phyloP scores from a whole-genome alignment of 1,140 invertebrate species.

The Samia ricini region DNA sequence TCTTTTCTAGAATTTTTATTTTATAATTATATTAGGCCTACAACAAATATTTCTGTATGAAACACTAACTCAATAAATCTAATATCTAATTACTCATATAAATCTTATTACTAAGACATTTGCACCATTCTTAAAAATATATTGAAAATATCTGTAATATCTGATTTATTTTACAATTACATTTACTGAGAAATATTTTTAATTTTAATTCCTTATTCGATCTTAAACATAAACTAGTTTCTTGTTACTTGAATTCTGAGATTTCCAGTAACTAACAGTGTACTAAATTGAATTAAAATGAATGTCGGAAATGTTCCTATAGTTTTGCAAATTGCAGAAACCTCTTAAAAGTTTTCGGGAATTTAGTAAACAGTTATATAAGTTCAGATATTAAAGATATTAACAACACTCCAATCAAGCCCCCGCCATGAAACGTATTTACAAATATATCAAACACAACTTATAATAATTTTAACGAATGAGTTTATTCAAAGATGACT shows the following conservation, averaged over 20 bases:
- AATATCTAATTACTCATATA: background rate
- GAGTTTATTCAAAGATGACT: background rate
- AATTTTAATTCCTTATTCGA: no score
- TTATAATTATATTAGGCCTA: background rate
- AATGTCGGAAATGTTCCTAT: no score
- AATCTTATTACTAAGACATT: background rate
- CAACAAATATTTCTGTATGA: background rate
- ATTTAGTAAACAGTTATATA: no score
- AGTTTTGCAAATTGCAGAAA: no score
- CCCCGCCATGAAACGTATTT: background rate
- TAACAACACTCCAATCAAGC: conserved; percentile 4
- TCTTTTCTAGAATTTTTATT: background rate
- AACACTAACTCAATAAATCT: background rate
- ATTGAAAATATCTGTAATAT: background rate
- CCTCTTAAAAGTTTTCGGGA: no score
- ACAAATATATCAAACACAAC: background rate
- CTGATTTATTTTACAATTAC: no score
- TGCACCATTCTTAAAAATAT: background rate
- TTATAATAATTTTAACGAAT: background rate
- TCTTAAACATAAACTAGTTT: no score
- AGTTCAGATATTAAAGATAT: conserved; percentile 2
- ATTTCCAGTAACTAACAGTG: no score
- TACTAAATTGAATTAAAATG: no score
- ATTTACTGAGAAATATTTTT: no score
- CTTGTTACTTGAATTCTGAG: no score